phyloP scores from a whole-genome alignment of 2,888 invertebrate species.

The Alentia gelatinosa region DNA sequence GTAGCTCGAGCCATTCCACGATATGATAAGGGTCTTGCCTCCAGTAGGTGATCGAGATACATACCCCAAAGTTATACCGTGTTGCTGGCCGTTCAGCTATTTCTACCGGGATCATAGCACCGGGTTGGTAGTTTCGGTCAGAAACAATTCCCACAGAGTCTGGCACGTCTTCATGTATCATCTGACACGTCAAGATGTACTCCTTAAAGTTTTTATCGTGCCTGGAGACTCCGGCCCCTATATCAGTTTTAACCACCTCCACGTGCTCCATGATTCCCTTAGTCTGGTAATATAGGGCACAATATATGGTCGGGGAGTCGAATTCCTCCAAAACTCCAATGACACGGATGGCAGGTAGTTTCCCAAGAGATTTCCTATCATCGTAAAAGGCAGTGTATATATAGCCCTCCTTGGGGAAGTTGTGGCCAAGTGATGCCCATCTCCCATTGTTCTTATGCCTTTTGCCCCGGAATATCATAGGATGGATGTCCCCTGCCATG shows the following conservation, averaged over 20 bases:
- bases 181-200: conserved; percentile 26
- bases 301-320: conserved; percentile 33
- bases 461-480: not conserved
- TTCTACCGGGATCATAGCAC: conserved; percentile 53
- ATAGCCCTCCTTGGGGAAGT: conserved; percentile 22
- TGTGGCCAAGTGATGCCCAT: not conserved
- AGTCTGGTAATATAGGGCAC: conserved; percentile 48
- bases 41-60: conserved; percentile 62
- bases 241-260: conserved; percentile 11
- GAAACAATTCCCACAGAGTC: conserved; percentile 27
- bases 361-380: conserved; percentile 53
- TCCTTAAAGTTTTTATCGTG: conserved; percentile 41
- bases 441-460: not conserved
- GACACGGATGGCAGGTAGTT: conserved; percentile 39
- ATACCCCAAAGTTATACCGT: conserved; percentile 54
- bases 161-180: conserved; percentile 37
- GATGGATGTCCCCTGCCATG: conserved; percentile 26
- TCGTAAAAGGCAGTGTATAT: conserved; percentile 61
- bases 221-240: conserved; percentile 53
- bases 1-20: conserved; percentile 55
- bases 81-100: conserved; percentile 10
- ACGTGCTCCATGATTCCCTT: not conserved
- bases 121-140: not conserved
- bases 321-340: conserved; percentile 52
- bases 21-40: conserved; percentile 54